Conservation (phyloP, 2,888 invertebrate species). For the Creontiades dilutus region DNA sequence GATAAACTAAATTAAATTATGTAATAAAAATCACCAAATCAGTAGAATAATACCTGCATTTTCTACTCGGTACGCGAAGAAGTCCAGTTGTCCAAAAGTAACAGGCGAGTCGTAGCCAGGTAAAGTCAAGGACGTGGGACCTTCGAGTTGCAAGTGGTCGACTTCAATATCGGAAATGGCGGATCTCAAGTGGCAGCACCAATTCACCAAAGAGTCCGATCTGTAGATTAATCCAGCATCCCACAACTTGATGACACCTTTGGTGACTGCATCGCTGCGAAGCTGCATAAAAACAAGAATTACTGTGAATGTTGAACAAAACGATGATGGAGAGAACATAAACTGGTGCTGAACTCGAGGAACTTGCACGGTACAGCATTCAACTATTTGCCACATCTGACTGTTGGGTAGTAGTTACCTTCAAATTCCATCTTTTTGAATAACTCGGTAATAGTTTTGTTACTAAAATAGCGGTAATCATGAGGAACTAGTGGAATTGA, state of each 20-base stretch:
- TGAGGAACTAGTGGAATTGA: too few relatives aligned
- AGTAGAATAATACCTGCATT: slow-evolving; percentile 78
- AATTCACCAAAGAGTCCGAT: slow-evolving; percentile 96
- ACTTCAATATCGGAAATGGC: slow-evolving; percentile 99
- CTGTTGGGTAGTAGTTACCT: too few relatives aligned
- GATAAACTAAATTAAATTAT: too few relatives aligned
- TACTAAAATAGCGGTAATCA: too few relatives aligned
- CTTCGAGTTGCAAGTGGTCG: slow-evolving; percentile 93
- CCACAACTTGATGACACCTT: slow-evolving; percentile 93
- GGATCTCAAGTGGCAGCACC: slow-evolving; percentile 97
- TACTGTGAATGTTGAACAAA: too few relatives aligned
- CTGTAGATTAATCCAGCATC: slow-evolving; percentile 94
- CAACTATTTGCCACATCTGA: too few relatives aligned
- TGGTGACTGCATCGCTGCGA: slow-evolving; percentile 84
- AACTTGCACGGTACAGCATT: too few relatives aligned
- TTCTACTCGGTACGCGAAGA: slow-evolving; percentile 92
- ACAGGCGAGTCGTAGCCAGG: slow-evolving; percentile 95
- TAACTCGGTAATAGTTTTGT: too few relatives aligned
- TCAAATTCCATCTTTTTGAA: slow-evolving; percentile 80
- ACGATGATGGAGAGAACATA: too few relatives aligned
- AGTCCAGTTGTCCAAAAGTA: slow-evolving; percentile 94
- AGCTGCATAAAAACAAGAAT: neutral
- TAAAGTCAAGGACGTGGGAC: slow-evolving; percentile 90
- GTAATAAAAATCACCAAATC: neutral
- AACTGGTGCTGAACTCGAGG: too few relatives aligned